These are phyloP conservation scores for Geococcyx californianus DNA, from an alignment of 2,113 vertebrate genomes.

Conservation along the genomic window DNA sequence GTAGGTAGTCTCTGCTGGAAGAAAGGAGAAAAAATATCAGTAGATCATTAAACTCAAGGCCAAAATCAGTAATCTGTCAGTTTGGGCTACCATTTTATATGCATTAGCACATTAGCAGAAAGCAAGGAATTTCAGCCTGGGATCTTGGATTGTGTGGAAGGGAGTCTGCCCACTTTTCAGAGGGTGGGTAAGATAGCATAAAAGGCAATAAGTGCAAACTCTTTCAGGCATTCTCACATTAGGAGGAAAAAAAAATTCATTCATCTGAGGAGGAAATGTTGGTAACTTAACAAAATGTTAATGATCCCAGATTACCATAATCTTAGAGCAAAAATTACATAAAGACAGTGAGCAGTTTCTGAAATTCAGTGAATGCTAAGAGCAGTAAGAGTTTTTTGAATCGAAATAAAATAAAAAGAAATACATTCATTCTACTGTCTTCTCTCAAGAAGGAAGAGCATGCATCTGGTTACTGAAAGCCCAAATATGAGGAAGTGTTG, in stretches of 20 bases:
- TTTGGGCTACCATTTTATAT: background rate
- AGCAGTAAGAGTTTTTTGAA: background rate
- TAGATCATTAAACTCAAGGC: background rate
- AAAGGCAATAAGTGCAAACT: background rate
- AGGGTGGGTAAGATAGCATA: background rate
- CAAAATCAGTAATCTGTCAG: background rate
- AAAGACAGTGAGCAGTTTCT: background rate
- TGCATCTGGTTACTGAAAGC: background rate
- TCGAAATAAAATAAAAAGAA: background rate
- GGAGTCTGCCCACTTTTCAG: background rate
- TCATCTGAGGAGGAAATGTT: background rate
- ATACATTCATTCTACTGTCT: background rate
- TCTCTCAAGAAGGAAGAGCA: background rate
- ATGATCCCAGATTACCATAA: background rate
- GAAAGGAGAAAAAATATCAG: background rate
- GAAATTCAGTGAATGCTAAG: background rate
- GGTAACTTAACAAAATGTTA: background rate
- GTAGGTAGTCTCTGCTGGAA: background rate
- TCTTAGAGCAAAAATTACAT: background rate
- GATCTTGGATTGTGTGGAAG: background rate
- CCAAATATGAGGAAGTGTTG: background rate
- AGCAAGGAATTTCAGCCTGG: background rate
- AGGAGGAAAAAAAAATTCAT: accelerated
- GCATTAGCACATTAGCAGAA: background rate
- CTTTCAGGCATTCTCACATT: background rate